Base-by-base conservation (phyloP, 1,140 invertebrate species). In the Hycleus cichorii region DNA sequence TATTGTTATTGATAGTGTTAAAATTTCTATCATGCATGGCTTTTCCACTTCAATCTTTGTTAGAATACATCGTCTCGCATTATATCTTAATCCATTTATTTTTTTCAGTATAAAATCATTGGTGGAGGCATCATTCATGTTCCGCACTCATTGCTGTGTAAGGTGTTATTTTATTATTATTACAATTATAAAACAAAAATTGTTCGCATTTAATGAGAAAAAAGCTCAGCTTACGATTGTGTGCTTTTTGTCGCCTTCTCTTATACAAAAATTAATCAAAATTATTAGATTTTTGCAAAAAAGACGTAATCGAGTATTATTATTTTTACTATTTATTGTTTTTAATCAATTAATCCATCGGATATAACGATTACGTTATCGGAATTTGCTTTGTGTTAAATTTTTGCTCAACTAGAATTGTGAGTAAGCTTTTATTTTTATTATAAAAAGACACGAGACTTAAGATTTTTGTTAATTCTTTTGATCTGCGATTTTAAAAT, bases 101-200 rank as follows among this genome's bases (percentile, higher is more conserved):
- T 65, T 71, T 71, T 71, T 69, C 69, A 71, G 69, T 71, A 64
- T 71, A 69, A 70, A 53, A 57, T 68, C 66, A 70, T 71, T 69
- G 69, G 69, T 71, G 69, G 68, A 67, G 69, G 68, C 68, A 64
- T 66, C 61, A 63, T 64, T 69, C 66, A 67, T 69, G 57, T 68
- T 63, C 66, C 62, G 66, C 67, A 70, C 63, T 70, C 66, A 70
- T 70, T 62, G 62, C 47, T 55, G 62, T 66, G 61, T 62, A 58
- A 67, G 59, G 61, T 60, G 60, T 61, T 59, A 42, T 42, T 42
- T 42, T 11, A n/a, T 11, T 10, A 42, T 52, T 7, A 42, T 9
- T 32, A 32, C 7, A 5, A 32, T 32, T 32, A 5, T 32, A 7
- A 7, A 32, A 7, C 4, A 32, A 32, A 32, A 18, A 18, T 18